Evolutionary conservation across 2,888 invertebrate species (phyloP).

Genomic region (Scaptomyza reducta): DNA sequence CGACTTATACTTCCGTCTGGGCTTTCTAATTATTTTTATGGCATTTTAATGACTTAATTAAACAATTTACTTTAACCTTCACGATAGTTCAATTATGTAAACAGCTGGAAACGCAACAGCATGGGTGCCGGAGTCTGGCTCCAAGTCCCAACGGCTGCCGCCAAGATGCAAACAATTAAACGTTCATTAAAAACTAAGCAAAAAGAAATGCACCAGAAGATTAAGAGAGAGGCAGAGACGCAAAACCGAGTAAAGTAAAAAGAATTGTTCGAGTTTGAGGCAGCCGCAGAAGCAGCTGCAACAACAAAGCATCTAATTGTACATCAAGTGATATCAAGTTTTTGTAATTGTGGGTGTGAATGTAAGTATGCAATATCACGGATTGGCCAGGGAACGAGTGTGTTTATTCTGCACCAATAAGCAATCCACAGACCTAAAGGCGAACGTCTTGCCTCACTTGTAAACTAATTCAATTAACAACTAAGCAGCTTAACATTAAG

Average conservation of each 20-base stretch:
- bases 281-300: conserved; percentile 20
- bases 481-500: conserved; percentile 74
- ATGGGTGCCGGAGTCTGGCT: conserved; percentile 4
- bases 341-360: conserved; percentile 60
- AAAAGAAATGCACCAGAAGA: conserved; percentile 39
- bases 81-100: conserved; percentile 75
- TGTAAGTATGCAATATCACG: conserved; percentile 29
- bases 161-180: conserved; percentile 76
- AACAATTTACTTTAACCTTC: conserved; percentile 70
- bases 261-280: conserved; percentile 48
- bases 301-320: conserved; percentile 74
- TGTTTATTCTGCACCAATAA: conserved; percentile 61
- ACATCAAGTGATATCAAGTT: conserved; percentile 67
- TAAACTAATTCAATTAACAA: conserved; percentile 77
- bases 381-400: conserved; percentile 35
- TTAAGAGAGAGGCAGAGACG: conserved; percentile 32
- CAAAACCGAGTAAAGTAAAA: conserved; percentile 25
- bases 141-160: conserved; percentile 6
- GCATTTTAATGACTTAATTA: conserved; percentile 76
- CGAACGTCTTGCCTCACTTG: conserved; percentile 64
- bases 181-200: conserved; percentile 66
- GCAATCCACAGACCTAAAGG: conserved; percentile 46
- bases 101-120: conserved; percentile 32
- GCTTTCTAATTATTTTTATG: conserved; percentile 74
- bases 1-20: conserved; percentile 32